Conservation (phyloP, 2,888 invertebrate genomes). For the Scaeva pyrastri region DNA sequence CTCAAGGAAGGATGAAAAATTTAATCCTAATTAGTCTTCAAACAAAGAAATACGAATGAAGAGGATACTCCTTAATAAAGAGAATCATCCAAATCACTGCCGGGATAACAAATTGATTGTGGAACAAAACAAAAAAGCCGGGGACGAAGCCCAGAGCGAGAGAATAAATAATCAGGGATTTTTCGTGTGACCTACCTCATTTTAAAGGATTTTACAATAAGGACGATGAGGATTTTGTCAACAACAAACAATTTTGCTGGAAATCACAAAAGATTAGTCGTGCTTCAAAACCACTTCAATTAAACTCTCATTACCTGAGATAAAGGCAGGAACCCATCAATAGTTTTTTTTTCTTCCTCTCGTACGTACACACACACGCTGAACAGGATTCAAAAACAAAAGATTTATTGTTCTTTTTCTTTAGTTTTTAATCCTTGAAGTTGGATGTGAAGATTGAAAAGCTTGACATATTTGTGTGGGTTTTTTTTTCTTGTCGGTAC, state of each 20-base stretch:
- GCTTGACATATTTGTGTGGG: constrained; percentile 61
- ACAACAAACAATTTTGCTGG: constrained; percentile 3
- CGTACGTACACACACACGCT: neutral
- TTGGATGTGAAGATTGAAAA: constrained; percentile 38
- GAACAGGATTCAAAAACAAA: constrained; percentile 43
- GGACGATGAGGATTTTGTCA: neutral
- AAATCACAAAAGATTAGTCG: constrained; percentile 52
- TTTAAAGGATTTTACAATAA: constrained; percentile 26
- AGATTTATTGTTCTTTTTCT: constrained; percentile 51
- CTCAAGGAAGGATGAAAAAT: constrained; percentile 62
- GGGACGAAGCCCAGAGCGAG: neutral
- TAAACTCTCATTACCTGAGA: constrained; percentile 64
- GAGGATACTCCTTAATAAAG: constrained; percentile 53
- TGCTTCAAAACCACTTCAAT: constrained; percentile 36
- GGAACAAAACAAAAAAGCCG: constrained; percentile 33
- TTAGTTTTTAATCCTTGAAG: constrained; percentile 45
- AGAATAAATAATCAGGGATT: constrained; percentile 18
- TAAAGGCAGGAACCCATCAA: constrained; percentile 50
- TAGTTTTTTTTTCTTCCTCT: constrained; percentile 27
- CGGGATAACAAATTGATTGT: constrained; percentile 66
- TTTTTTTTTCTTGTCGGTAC: constrained; percentile 40
- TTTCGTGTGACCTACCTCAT: constrained; percentile 43
- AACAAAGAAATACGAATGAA: neutral
- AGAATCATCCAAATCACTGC: constrained; percentile 65
- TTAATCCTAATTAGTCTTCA: constrained; percentile 70